These are phyloP conservation scores for Todus mexicanus DNA, from an alignment of 2,797 vertebrate genomes.

Conservation along the genomic window DNA sequence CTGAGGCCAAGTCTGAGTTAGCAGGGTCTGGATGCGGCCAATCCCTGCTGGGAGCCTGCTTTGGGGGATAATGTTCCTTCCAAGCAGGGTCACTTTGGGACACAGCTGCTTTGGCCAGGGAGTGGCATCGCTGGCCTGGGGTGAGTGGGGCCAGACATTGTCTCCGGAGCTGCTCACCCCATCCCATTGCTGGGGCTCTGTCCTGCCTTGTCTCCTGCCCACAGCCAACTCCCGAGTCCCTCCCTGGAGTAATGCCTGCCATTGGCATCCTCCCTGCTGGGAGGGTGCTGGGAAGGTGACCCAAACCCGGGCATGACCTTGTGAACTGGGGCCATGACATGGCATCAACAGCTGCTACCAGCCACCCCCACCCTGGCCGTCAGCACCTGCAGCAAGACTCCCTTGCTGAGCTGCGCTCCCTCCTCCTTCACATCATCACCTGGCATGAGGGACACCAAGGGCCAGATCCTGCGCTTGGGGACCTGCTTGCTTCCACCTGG, in stretches of 20 bases:
- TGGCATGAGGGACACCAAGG: background rate
- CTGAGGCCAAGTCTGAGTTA: background rate
- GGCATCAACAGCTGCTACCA: background rate
- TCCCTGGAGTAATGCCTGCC: background rate
- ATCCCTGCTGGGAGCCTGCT: background rate
- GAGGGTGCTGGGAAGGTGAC: background rate
- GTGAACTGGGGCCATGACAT: rapidly evolving
- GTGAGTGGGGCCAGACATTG: background rate
- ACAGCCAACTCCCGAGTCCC: rapidly evolving
- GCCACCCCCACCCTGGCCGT: background rate
- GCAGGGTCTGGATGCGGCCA: background rate
- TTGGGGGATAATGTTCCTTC: background rate
- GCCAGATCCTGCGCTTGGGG: background rate
- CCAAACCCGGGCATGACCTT: background rate
- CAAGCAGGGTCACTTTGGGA: background rate
- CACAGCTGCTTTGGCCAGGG: background rate
- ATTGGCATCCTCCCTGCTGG: background rate
- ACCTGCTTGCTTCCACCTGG: background rate
- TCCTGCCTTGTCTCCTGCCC: background rate
- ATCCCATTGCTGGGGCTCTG: background rate
- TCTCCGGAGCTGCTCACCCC: rapidly evolving
- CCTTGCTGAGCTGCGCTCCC: background rate
- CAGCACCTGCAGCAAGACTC: background rate
- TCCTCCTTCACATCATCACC: background rate
- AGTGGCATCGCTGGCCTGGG: background rate